Evolutionary conservation across 1,140 invertebrate genomes (phyloP).

Genomic region (Megalonaias nervosa): DNA sequence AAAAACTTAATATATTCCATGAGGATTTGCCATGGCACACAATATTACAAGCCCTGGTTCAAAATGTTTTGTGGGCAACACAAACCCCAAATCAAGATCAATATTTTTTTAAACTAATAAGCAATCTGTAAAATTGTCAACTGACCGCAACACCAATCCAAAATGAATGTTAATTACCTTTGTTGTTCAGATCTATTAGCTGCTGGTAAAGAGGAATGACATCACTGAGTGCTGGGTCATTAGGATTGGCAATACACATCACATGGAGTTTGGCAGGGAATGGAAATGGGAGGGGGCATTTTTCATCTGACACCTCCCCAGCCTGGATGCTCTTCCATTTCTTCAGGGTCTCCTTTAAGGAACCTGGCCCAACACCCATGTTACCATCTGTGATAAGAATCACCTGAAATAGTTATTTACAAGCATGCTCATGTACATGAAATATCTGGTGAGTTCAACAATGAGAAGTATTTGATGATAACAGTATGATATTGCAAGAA

Average conservation of each 20-base stretch:
- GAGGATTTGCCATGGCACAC: too few relatives aligned
- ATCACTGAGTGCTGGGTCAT: conserved; percentile 62
- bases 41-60: too few relatives aligned
- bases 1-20: too few relatives aligned
- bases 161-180: conserved; percentile 11
- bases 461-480: too few relatives aligned
- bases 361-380: conserved; percentile 78
- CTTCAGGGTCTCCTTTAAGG: conserved; percentile 71
- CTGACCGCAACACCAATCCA: neutral
- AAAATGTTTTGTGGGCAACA: too few relatives aligned
- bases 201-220: conserved; percentile 73
- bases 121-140: too few relatives aligned
- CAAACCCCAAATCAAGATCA: too few relatives aligned
- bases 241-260: conserved; percentile 76
- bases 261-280: conserved; percentile 87
- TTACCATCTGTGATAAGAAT: conserved; percentile 87
- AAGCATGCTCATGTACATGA: too few relatives aligned
- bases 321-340: conserved; percentile 36
- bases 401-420: conserved; percentile 77
- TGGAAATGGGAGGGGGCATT: conserved; percentile 82
- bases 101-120: too few relatives aligned
- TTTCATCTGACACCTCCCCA: conserved; percentile 46
- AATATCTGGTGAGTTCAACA: too few relatives aligned
- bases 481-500: too few relatives aligned
- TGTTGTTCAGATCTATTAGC: conserved; percentile 69